Evolutionary conservation across 2,113 vertebrate genomes (phyloP).

Genomic region (Sinocyclocheilus maitianheensis): DNA sequence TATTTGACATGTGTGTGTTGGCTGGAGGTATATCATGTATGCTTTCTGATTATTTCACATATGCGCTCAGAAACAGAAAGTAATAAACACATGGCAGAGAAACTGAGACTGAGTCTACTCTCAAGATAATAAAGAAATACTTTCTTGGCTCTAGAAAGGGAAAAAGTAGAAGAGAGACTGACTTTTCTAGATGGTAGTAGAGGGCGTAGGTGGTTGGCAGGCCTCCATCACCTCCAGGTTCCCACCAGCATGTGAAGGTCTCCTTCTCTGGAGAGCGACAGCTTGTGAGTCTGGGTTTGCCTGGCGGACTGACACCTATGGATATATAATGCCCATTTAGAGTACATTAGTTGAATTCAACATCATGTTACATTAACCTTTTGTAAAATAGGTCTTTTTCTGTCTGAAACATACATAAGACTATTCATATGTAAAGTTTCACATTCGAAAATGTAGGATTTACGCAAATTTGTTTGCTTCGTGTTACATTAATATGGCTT

Average conservation of each 20-base stretch:
- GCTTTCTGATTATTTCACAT: not conserved
- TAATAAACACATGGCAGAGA: not conserved
- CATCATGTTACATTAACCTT: not conserved
- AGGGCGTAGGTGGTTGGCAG: slow-evolving; percentile 84
- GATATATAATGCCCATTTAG: slow-evolving; percentile 3
- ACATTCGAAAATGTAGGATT: not conserved
- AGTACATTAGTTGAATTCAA: not conserved
- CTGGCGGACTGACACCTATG: slow-evolving; percentile 80
- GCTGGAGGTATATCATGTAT: slow-evolving; percentile 32
- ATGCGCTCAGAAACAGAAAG: not conserved
- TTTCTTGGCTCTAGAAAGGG: not conserved
- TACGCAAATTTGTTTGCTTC: not conserved
- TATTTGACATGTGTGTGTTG: not conserved
- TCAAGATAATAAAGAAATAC: not conserved
- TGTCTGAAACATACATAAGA: not conserved
- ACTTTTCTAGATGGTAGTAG: slow-evolving; percentile 87
- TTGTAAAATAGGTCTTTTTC: not conserved
- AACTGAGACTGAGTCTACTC: not conserved
- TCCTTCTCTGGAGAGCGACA: slow-evolving; percentile 91
- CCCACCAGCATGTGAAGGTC: slow-evolving; percentile 96
- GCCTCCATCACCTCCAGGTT: slow-evolving; percentile 82
- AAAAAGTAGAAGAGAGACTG: slow-evolving; percentile 46
- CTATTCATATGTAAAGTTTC: not conserved
- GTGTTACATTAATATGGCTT: not conserved
- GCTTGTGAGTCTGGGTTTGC: slow-evolving; percentile 79